Evolutionary conservation across 1,140 invertebrate genomes (phyloP).

Genomic region (Trachymyrmex septentrionalis): DNA sequence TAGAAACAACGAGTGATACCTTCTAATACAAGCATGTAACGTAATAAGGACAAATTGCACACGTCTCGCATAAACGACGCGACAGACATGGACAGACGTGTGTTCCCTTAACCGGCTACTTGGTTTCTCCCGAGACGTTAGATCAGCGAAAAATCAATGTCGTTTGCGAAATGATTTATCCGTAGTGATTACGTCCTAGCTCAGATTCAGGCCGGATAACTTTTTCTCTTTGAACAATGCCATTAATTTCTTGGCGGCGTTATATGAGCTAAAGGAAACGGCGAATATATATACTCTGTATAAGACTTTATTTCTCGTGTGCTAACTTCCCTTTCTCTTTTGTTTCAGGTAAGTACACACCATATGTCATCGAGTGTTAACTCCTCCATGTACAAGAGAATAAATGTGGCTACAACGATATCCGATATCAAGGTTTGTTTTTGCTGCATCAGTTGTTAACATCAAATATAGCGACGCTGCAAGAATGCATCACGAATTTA

Average conservation of each 20-base stretch:
- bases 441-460: too few relatives aligned
- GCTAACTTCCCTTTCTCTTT: slow-evolving; percentile 35
- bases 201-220: slow-evolving; percentile 10
- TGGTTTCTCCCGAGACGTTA: slow-evolving; percentile 41
- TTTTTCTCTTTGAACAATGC: slow-evolving; percentile 11
- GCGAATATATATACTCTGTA: slow-evolving; percentile 20
- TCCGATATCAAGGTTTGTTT: not conserved
- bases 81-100: not conserved
- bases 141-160: slow-evolving; percentile 28
- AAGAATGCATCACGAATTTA: not conserved
- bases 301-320: not conserved
- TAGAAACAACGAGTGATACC: slow-evolving; percentile 22
- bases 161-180: slow-evolving; percentile 39
- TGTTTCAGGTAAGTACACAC: slow-evolving; percentile 52
- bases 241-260: slow-evolving; percentile 44
- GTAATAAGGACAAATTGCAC: slow-evolving; percentile 58
- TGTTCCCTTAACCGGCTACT: slow-evolving; percentile 18
- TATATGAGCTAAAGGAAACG: slow-evolving; percentile 35
- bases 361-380: slow-evolving; percentile 24
- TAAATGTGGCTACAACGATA: slow-evolving; percentile 1
- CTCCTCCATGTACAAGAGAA: not conserved
- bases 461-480: not conserved
- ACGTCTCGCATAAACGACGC: slow-evolving; percentile 25
- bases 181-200: slow-evolving; percentile 31
- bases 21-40: slow-evolving; percentile 26